Evolutionary conservation across 2,797 vertebrate species (phyloP).

Genomic region (Tokudaia tokunoshimensis): DNA sequence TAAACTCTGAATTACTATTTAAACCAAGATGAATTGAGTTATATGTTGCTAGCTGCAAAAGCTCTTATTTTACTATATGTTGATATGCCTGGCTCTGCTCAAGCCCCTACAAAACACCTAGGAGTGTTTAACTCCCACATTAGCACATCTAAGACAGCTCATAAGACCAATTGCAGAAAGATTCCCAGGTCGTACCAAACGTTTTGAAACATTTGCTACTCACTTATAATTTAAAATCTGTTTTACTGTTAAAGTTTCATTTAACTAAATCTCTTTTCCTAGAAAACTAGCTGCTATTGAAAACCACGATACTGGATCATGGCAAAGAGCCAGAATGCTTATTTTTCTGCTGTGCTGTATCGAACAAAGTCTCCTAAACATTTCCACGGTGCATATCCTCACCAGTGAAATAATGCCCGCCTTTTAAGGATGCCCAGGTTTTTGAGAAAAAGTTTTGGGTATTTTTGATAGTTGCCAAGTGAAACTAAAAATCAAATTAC

Average conservation of each 20-base stretch:
- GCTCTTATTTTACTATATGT: too few species aligned
- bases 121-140: neutral
- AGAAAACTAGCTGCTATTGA: slow-evolving; percentile 26
- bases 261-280: slow-evolving; percentile 15
- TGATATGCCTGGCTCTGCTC: neutral
- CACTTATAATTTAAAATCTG: slow-evolving; percentile 21
- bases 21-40: neutral
- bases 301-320: neutral
- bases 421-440: neutral
- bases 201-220: neutral
- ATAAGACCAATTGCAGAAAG: neutral
- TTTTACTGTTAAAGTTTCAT: slow-evolving; percentile 41
- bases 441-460: slow-evolving; percentile 30
- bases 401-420: neutral
- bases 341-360: neutral
- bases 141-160: neutral
- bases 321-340: neutral
- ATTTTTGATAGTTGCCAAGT: neutral
- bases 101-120: neutral
- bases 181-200: neutral
- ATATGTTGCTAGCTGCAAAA: neutral
- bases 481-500: neutral
- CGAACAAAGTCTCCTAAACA: neutral
- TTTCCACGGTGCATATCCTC: slow-evolving; percentile 4
- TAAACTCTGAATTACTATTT: neutral